phyloP scores from a whole-genome alignment of 2,888 invertebrate genomes.

The Osedax fenrisi region DNA sequence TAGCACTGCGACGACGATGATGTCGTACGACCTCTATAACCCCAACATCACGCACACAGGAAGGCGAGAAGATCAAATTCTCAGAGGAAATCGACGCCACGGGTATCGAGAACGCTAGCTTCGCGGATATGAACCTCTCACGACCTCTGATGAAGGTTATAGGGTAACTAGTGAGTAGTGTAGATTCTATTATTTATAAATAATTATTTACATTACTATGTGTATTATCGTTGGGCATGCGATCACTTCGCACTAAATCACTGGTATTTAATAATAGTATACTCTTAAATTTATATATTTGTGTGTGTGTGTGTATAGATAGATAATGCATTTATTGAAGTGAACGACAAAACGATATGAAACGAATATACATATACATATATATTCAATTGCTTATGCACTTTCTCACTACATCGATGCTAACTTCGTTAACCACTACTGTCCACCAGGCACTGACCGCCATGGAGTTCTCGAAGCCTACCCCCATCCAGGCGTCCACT shows the following conservation, averaged over 20 bases:
- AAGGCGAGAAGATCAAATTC: slow-evolving; percentile 41
- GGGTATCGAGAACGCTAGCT: slow-evolving; percentile 40
- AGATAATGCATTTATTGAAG: no score
- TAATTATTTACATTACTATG: no score
- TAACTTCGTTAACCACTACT: neutral
- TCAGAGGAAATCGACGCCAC: slow-evolving; percentile 43
- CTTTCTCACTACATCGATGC: neutral
- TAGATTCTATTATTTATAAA: neutral
- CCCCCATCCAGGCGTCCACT: slow-evolving; percentile 87
- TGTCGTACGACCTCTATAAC: slow-evolving; percentile 34
- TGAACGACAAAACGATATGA: no score
- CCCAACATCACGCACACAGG: neutral
- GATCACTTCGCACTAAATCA: neutral
- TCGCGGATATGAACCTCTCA: slow-evolving; percentile 79
- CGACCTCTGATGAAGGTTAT: slow-evolving; percentile 71
- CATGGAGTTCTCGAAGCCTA: slow-evolving; percentile 81
- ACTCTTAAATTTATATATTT: neutral
- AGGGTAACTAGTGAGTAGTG: neutral
- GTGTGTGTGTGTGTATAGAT: no score
- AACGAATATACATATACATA: no score
- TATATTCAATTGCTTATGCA: neutral
- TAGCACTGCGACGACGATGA: slow-evolving; percentile 36
- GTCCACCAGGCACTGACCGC: slow-evolving; percentile 63
- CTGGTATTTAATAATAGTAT: neutral
- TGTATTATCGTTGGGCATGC: no score